Percentiles rank a stretch among this genome's conserved stretches.
Conservation (phyloP, 2,888 invertebrate species). For the Beris chalybata region DNA sequence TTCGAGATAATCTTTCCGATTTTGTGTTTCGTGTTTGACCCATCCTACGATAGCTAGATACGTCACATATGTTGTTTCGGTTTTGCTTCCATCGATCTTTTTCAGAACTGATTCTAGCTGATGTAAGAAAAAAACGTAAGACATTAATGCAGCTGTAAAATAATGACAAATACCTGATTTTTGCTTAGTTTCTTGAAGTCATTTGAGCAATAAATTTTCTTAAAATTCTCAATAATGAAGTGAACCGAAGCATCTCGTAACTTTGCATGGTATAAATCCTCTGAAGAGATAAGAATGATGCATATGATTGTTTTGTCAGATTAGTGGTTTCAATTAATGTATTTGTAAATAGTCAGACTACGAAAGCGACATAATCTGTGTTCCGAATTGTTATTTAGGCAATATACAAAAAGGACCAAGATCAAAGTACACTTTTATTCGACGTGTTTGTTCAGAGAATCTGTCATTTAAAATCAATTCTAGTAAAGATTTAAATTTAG, state of each 20-base stretch:
- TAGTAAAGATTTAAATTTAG: too few relatives aligned
- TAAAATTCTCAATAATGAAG: not conserved
- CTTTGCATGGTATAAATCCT: not conserved
- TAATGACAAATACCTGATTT: not conserved
- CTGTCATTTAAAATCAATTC: too few relatives aligned
- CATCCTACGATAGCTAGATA: constrained; percentile 5
- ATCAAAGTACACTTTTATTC: too few relatives aligned
- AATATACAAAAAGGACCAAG: too few relatives aligned
- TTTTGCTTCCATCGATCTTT: constrained; percentile 2
- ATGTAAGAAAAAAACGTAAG: not conserved
- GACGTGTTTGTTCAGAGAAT: too few relatives aligned
- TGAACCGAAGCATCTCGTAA: too few relatives aligned
- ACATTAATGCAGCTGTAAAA: not conserved
- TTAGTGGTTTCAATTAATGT: too few relatives aligned
- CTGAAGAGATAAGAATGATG: not conserved
- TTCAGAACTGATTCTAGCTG: constrained; percentile 19
- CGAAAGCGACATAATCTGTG: too few relatives aligned
- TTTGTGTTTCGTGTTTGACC: constrained; percentile 16
- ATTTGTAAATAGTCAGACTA: too few relatives aligned
- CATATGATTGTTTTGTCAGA: too few relatives aligned
- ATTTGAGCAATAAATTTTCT: not conserved
- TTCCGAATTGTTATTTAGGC: too few relatives aligned
- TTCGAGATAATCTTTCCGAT: constrained; percentile 10
- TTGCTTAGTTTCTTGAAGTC: constrained; percentile 15
- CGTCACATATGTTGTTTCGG: constrained; percentile 11